Evolutionary conservation across 2,797 vertebrate genomes (phyloP).

Genomic region (Hephaestus fuliginosus): DNA sequence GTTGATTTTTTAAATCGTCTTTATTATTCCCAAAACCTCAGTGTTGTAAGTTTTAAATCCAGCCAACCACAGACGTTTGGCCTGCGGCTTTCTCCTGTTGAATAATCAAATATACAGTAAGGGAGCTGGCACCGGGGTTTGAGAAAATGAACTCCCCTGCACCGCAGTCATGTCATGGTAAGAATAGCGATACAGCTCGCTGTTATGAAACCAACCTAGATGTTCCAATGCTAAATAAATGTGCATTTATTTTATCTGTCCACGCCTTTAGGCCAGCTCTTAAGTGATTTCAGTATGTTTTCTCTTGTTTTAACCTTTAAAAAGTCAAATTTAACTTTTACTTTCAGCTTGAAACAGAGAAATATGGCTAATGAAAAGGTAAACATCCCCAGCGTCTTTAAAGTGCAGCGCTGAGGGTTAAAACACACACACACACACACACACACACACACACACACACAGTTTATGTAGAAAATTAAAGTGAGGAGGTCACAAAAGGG

Average conservation of each 20-base stretch:
- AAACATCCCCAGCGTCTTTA: background rate
- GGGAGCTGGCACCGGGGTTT: constrained; percentile 3
- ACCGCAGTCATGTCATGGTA: constrained; percentile 9
- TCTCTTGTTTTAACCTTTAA: background rate
- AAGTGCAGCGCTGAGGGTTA: background rate
- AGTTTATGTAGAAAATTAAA: constrained; percentile 24
- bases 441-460: background rate
- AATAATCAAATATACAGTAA: constrained; percentile 34
- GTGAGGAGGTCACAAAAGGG: background rate
- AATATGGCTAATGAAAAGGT: background rate
- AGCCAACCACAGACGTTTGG: constrained; percentile 38
- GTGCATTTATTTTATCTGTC: background rate
- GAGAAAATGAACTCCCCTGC: constrained; percentile 24
- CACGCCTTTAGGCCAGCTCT: background rate
- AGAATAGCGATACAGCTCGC: background rate
- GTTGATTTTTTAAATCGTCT: constrained; percentile 16
- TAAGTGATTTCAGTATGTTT: background rate
- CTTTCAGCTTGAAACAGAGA: background rate
- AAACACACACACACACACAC: background rate
- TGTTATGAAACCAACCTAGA: constrained; percentile 6
- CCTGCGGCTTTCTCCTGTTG: constrained; percentile 17
- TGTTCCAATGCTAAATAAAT: constrained; percentile 25
- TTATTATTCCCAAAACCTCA: constrained; percentile 38
- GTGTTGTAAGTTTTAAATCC: constrained; percentile 39
- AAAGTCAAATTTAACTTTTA: background rate